phyloP scores from a whole-genome alignment of 2,888 invertebrate species.

The Sphaerophoria rueppellii region DNA sequence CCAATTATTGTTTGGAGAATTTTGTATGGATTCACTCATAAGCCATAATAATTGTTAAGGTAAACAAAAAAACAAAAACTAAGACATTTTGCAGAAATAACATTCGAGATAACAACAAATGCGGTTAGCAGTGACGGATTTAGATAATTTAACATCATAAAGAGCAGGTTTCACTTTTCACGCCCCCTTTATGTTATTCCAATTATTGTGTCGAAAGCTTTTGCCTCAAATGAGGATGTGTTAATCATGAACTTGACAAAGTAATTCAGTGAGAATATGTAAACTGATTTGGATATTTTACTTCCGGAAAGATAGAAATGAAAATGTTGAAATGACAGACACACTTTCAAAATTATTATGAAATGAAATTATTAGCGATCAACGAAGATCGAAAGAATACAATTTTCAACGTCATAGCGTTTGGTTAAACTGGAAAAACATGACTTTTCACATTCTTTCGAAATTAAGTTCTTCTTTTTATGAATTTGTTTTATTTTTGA shows the following conservation, averaged over 20 bases:
- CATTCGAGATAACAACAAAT: neutral
- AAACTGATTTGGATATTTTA: too few species aligned
- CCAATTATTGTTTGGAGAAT: constrained; percentile 23
- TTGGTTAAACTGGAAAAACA: constrained; percentile 13
- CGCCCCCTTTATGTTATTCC: neutral
- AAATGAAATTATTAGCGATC: too few species aligned
- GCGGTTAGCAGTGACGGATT: constrained; percentile 4
- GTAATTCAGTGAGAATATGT: too few species aligned
- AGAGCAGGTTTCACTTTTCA: neutral
- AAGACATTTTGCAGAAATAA: constrained; percentile 17
- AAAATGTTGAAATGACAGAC: too few species aligned
- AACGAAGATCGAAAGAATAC: neutral
- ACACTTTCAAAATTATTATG: too few species aligned
- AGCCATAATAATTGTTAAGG: constrained; percentile 42
- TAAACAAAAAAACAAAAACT: constrained; percentile 58
- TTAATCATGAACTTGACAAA: too few species aligned
- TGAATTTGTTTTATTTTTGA: neutral
- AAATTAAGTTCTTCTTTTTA: constrained; percentile 4
- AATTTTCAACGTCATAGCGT: neutral
- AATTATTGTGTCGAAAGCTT: too few species aligned
- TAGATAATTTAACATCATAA: neutral
- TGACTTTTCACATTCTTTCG: constrained; percentile 21
- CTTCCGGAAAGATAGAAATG: too few species aligned
- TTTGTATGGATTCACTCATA: constrained; percentile 57
- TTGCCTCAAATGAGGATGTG: too few species aligned